Percentiles rank a stretch among this genome's conserved stretches.
Evolutionary conservation across 1,140 invertebrate species (phyloP).

Genomic region (Pachyrhynchus sulphureomaculatus): DNA sequence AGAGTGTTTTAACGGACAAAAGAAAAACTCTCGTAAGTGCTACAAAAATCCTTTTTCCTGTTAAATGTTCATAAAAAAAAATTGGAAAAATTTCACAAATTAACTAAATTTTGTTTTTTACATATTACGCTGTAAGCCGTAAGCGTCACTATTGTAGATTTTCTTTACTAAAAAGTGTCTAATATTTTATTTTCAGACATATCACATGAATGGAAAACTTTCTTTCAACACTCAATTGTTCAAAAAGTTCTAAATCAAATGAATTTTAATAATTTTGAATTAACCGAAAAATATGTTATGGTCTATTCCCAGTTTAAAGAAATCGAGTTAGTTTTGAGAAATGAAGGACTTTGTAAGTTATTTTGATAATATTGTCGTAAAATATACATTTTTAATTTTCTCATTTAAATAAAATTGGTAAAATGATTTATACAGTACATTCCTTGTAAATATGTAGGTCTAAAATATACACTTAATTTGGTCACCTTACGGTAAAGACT

Average conservation of each 20-base stretch:
- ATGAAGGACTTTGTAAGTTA: slow-evolving; percentile 19
- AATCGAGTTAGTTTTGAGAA: slow-evolving; percentile 21
- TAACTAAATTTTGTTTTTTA: no score
- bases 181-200: background rate
- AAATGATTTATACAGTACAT: no score
- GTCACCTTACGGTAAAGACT: no score
- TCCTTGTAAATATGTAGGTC: background rate
- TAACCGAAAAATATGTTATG: slow-evolving; percentile 36
- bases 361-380: background rate
- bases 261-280: slow-evolving; percentile 35
- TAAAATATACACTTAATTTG: no score
- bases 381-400: background rate
- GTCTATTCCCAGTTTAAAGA: slow-evolving; percentile 36
- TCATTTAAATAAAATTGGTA: no score
- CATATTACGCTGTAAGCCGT: no score
- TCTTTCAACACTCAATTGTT: slow-evolving; percentile 29
- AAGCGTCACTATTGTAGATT: no score
- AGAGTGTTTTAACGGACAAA: background rate
- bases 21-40: slow-evolving; percentile 2
- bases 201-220: slow-evolving; percentile 18
- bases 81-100: no score
- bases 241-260: slow-evolving; percentile 33
- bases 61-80: no score
- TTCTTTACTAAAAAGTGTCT: no score
- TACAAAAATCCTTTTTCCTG: background rate